phyloP scores from a whole-genome alignment of 2,797 vertebrate genomes.

The Gorsachius magnificus region DNA sequence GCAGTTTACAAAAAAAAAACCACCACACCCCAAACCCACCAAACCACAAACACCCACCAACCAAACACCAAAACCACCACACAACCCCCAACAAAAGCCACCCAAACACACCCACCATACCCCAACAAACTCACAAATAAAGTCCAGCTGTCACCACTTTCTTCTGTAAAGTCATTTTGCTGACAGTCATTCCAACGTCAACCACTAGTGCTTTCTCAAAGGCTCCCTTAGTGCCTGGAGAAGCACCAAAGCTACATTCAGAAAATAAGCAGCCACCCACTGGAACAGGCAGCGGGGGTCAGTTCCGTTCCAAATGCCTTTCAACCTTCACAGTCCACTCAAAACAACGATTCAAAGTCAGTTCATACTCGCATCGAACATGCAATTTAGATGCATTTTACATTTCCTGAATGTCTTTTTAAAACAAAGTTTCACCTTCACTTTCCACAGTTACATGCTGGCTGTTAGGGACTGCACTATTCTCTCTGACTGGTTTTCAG shows the following conservation, averaged over 20 bases:
- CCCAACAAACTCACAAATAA: background rate
- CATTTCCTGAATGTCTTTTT: background rate
- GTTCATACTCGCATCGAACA: background rate
- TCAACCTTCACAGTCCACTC: background rate
- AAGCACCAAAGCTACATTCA: background rate
- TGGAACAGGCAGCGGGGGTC: background rate
- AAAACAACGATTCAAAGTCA: background rate
- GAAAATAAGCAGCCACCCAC: background rate
- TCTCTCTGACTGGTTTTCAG: background rate
- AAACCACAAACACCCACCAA: too few relatives aligned
- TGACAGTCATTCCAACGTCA: background rate
- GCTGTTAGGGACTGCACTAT: background rate
- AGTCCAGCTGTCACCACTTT: background rate
- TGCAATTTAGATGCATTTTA: background rate
- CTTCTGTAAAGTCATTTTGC: background rate
- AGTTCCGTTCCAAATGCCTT: background rate
- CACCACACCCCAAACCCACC: too few relatives aligned
- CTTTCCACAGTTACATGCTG: background rate
- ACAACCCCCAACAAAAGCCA: background rate
- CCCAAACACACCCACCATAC: background rate
- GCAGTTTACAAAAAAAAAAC: background rate
- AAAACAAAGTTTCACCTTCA: background rate
- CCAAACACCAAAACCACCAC: fast-evolving
- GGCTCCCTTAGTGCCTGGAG: background rate
- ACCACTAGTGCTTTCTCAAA: background rate